phyloP scores from a whole-genome alignment of 1,140 invertebrate species.

The Artemia franciscana region DNA sequence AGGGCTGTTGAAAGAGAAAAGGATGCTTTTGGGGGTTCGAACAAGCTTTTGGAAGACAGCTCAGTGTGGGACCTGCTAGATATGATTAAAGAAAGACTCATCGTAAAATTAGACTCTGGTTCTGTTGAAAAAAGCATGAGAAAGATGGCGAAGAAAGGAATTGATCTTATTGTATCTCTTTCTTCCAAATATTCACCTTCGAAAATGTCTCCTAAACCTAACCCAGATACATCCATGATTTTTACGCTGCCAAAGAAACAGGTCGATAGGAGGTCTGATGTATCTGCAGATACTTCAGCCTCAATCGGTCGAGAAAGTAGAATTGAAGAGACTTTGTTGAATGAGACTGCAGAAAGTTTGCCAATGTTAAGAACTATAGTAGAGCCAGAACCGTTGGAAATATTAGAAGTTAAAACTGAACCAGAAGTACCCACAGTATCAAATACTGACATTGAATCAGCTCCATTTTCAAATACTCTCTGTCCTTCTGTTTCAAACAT shows the following conservation, averaged over 20 bases:
- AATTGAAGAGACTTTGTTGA: background rate
- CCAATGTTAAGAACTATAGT: background rate
- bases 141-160: conserved; percentile 30
- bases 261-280: background rate
- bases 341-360: background rate
- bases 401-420: too few relatives aligned
- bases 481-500: too few relatives aligned
- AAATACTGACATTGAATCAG: too few relatives aligned
- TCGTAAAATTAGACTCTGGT: conserved; percentile 47
- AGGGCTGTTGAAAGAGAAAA: conserved; percentile 51
- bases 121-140: conserved; percentile 38
- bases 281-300: background rate
- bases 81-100: conserved; percentile 58
- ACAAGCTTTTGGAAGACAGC: conserved; percentile 41
- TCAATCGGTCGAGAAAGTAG: background rate
- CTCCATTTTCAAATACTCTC: too few relatives aligned
- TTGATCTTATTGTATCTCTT: conserved; percentile 16
- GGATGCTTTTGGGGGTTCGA: conserved; percentile 31
- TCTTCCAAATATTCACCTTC: background rate
- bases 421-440: too few relatives aligned
- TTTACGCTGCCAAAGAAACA: background rate
- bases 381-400: too few relatives aligned
- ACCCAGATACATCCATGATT: background rate
- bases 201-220: background rate
- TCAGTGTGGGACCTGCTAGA: conserved; percentile 46